Base-by-base conservation (phyloP, 1,140 invertebrate species). In the Drosophila erecta region DNA sequence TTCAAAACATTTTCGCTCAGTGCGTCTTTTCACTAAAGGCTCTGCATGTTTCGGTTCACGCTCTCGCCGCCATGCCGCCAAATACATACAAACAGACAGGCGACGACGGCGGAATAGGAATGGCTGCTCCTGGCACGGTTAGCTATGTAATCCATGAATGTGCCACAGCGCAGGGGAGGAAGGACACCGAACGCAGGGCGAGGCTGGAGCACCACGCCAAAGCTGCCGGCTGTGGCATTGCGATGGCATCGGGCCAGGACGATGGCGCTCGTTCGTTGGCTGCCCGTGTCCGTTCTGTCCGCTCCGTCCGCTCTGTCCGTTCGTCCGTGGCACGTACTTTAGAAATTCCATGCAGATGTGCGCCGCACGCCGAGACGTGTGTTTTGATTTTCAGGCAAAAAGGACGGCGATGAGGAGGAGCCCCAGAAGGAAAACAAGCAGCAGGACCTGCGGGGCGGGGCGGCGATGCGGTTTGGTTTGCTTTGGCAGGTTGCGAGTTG, bases 261-360 rank as follows among this genome's bases (percentile, higher is more conserved):
- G 62, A 59, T 50, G 53, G 72, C 79, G 46, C 10, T 47, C 11
- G 46, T 27, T 47, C 11, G 20, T 54, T 75, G 74, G 58, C 76
- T 79, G 64, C 78, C 41, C 44, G 8, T 30, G 30, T 30, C 27
- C 27, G 27, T 8, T 38, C 15, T 30, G 56, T 64, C 41, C 37
- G 56, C 38, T 46, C 62, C 2, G 76, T 85, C 72, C 80, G 43
- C 2, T 38, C 17, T 37, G 56, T 64, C 41, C 37, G 60, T 38
- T 46, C 62, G 76, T 85, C 72, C 80, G 43, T 84, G 85, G 84
- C 85, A 89, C 84, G 84, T 89, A 90, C 84, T 90, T 89, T 90
- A 84, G 84, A 89, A 90, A 87, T 87, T 87, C 83, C 79, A 87
- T 87, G 84, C 84, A 87, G 84, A 89, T 87, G 84, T 89, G 84